Percentiles rank a stretch among this genome's conserved stretches.
Evolutionary conservation across 2,113 vertebrate genomes (phyloP).

Genomic region (Morone chrysops): DNA sequence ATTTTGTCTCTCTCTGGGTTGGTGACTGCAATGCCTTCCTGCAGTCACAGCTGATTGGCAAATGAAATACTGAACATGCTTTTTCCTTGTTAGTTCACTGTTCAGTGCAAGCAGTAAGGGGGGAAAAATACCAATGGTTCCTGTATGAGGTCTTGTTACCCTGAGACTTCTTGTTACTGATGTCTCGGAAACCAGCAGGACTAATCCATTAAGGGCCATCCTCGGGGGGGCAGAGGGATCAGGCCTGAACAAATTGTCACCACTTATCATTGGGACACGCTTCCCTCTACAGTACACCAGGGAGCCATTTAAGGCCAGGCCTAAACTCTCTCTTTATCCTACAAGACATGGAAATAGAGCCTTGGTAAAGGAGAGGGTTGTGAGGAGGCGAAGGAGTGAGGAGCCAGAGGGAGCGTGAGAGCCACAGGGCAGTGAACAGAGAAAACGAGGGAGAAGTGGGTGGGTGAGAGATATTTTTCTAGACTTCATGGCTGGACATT

Average conservation of each 20-base stretch:
- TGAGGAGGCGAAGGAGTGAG: not conserved
- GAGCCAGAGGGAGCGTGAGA: not conserved
- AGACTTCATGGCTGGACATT: not conserved
- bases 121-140: not conserved
- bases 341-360: conserved; percentile 17
- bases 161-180: conserved; percentile 38
- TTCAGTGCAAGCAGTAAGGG: not conserved
- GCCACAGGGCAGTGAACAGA: not conserved
- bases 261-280: conserved; percentile 59
- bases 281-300: conserved; percentile 42
- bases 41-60: not conserved
- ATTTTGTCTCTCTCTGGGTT: not conserved
- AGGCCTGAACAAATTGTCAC: conserved; percentile 58
- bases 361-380: not conserved
- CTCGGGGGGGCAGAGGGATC: conserved; percentile 44
- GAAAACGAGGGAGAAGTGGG: not conserved
- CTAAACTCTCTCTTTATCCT: conserved; percentile 47
- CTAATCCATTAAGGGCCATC: conserved; percentile 60
- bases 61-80: conserved; percentile 1
- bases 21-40: conserved; percentile 6
- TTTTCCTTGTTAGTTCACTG: conserved; percentile 18
- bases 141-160: conserved; percentile 26
- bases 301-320: conserved; percentile 43
- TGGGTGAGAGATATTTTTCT: not conserved
- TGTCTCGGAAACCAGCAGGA: conserved; percentile 57